Evolutionary conservation across 2,113 vertebrate genomes (phyloP), one percentile per base, ranked within the genome.

Genomic region (Plectropomus leopardus): DNA sequence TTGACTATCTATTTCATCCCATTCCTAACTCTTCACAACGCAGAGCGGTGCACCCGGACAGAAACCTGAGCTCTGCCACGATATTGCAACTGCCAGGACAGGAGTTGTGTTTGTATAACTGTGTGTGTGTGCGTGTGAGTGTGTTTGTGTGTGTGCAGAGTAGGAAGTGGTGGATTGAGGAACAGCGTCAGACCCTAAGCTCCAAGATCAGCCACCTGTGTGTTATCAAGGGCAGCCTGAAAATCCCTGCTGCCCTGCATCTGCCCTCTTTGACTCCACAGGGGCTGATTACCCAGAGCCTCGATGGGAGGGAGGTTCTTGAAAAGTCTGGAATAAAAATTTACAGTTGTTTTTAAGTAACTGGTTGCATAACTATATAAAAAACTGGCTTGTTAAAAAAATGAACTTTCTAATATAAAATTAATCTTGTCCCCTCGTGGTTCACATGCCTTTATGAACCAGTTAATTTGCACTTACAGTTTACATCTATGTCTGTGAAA

Each of bases 191-290:
- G 87, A 82, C 67, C 6, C 45, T 87, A 90, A 93, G 76, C 82
- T 67, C 72, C 23, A 2, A 87, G 90, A 93, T 92, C 89, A 92
- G 85, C 90, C 92, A 94, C 93, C 90, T 94, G 93, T 91, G 78
- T 90, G 88, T 89, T 88, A 92, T 91, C 90, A 86, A 86, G 74
- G 76, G 72, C 65, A 90, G 88, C 67, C 79, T 19, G 60, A 76
- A 93, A 90, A 94, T 92, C 72, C 87, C 48, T 32, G 16, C 72
- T 89, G 86, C 69, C 88, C 88, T 80, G 50, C 48, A 84, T 74
- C 78, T 92, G 85, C 84, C 87, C 89, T 74, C 59, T 71, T 53
- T 80, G 69, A 64, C 74, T 84, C 23, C 53, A 69, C 23, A 55
- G 50, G 59, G 74, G 40, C 72, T n/a, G n/a, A n/a, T n/a, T n/a